Evolutionary conservation across 92 coral and sea anemone species (phyloP).

Genomic region (Pocillopora grandis): DNA sequence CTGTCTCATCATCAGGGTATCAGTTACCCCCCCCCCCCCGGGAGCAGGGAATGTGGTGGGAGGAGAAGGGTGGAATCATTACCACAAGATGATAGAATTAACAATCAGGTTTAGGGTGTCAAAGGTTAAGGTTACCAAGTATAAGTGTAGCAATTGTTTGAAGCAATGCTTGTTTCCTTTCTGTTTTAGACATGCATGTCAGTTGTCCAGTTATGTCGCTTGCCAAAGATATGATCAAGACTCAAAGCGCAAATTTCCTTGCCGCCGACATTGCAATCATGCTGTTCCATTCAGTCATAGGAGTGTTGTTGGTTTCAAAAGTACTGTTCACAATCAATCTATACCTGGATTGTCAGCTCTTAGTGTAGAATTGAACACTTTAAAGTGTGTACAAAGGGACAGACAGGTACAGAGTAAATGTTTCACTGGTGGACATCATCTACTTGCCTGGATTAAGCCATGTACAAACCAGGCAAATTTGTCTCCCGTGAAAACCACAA

Average conservation of each 20-base stretch:
- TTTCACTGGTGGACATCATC: not conserved
- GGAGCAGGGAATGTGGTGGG: too few relatives aligned
- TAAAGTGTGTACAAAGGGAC: not conserved
- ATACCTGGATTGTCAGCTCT: not conserved
- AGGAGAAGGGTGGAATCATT: too few relatives aligned
- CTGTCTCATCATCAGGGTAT: too few relatives aligned
- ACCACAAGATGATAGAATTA: too few relatives aligned
- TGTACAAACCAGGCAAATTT: not conserved
- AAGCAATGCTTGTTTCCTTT: not conserved
- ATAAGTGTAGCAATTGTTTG: too few relatives aligned
- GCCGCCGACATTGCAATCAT: not conserved
- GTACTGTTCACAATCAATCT: not conserved
- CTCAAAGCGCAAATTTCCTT: not conserved
- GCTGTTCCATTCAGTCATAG: not conserved
- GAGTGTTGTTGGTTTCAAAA: not conserved
- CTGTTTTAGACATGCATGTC: slow-evolving; percentile 14
- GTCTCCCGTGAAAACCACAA: not conserved
- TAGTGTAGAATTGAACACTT: not conserved
- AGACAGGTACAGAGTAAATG: not conserved
- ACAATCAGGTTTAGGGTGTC: too few relatives aligned
- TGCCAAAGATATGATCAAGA: not conserved
- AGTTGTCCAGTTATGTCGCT: slow-evolving; percentile 19
- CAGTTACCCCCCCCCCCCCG: too few relatives aligned
- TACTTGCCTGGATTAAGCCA: not conserved
- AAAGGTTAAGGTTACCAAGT: too few relatives aligned